These are phyloP conservation scores for Diachasma alloeum DNA, from an alignment of 1,140 invertebrate genomes.

Conservation along the genomic window DNA sequence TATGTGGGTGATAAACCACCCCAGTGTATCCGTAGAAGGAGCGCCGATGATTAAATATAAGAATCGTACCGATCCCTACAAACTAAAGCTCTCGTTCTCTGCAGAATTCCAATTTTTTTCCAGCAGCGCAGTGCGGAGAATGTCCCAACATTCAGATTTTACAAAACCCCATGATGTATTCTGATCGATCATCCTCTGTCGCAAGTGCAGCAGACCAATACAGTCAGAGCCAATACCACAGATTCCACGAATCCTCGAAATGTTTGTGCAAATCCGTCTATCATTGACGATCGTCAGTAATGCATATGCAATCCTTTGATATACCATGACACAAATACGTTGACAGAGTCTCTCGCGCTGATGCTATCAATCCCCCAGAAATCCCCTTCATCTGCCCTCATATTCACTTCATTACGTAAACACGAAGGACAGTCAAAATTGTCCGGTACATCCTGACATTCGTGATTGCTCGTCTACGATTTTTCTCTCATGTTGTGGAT, in stretches of 20 bases:
- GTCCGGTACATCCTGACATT: neutral
- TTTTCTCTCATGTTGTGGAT: neutral
- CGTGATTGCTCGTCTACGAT: neutral
- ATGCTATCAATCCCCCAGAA: neutral
- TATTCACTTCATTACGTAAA: neutral
- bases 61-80: no score
- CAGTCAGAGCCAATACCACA: neutral
- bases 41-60: no score
- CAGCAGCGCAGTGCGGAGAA: neutral
- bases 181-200: neutral
- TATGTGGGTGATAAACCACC: no score
- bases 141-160: neutral
- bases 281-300: neutral
- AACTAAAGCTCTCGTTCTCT: no score
- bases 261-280: constrained; percentile 15
- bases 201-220: neutral
- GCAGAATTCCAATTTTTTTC: no score
- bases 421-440: neutral
- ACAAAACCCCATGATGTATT: neutral
- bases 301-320: constrained; percentile 8
- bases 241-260: neutral
- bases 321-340: neutral
- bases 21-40: no score
- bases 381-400: neutral
- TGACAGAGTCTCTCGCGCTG: neutral